These are phyloP conservation scores for Timema cristinae DNA, from an alignment of 2,888 invertebrate genomes.

Conservation along the genomic window DNA sequence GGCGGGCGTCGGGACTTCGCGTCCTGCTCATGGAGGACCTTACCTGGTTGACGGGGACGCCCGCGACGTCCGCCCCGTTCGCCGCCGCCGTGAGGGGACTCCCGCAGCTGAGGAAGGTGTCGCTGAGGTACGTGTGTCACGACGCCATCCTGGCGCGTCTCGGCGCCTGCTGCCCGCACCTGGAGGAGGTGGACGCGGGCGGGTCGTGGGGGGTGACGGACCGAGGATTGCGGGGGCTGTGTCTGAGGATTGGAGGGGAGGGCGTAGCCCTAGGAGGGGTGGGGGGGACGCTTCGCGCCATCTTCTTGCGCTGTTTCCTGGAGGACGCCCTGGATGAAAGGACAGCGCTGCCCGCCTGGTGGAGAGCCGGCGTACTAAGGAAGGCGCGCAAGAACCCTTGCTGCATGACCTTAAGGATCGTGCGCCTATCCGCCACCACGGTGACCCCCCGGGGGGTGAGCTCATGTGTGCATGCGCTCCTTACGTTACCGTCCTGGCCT, in stretches of 20 bases:
- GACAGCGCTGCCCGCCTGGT: constrained; percentile 27
- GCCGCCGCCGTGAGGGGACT: constrained; percentile 26
- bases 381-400: constrained; percentile 30
- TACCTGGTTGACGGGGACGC: constrained; percentile 27
- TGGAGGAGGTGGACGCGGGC: constrained; percentile 29
- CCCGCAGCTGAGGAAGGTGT: constrained; percentile 26
- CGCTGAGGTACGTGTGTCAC: constrained; percentile 30
- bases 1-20: constrained; percentile 27
- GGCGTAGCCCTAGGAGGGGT: constrained; percentile 9
- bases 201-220: constrained; percentile 30
- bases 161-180: constrained; percentile 26
- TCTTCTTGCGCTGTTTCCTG: constrained; percentile 26
- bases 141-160: constrained; percentile 28
- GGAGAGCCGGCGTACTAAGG: constrained; percentile 28
- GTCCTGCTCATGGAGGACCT: constrained; percentile 30
- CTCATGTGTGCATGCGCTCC: constrained; percentile 24
- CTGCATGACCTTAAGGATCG: constrained; percentile 25
- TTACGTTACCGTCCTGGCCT: constrained; percentile 17
- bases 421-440: constrained; percentile 27
- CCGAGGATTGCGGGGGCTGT: constrained; percentile 27
- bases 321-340: constrained; percentile 27
- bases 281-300: constrained; percentile 16
- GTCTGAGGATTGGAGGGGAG: constrained; percentile 19
- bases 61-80: constrained; percentile 22
- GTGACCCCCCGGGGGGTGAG: constrained; percentile 25